Base-by-base conservation (phyloP, 2,888 invertebrate species). In the Rhamnusium bicolor region DNA sequence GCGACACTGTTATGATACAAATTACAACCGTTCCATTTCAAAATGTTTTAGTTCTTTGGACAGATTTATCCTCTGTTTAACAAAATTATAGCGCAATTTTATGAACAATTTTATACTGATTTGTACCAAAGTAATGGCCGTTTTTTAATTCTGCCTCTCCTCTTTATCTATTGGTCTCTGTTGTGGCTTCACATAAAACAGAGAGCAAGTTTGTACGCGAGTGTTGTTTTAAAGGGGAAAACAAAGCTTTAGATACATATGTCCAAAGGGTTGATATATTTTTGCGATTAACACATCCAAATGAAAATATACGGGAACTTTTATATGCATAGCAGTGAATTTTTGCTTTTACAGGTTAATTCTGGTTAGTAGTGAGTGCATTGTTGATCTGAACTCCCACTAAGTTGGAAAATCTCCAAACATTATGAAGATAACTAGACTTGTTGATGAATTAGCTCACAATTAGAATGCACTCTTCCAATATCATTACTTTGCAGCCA, bases 1-100 rank as follows among this genome's bases (percentile, higher is more conserved):
- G 58, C 75, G 78, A 71, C 70, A 65, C 74, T 76, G 73, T 81
- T 78, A 79, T 79, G 77, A 78, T 75, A 77, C 75, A 77, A 79
- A 80, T 81, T 77, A 27, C 29, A 21, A 29, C 51, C 8, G 63
- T 27, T 29, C 4, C 49, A 18, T 51, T 63, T 49, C 12, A 47
- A 63, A 63, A 16, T n/a, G 27, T 27, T 16, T 8, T 21, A 1
- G 6, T 4, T 21, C 27, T 63, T 24, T 1, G n/a, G 14, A 49
- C 14, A 18, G 29, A 49, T 27, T 16, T 16, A 27, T 27, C 8
- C 8, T 27, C 16, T 21, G 49, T 49, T 49, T 49, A 49, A 8
- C 18, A 10, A 24, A 24, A 51, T 27, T 58, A 58, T 29, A 32
- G 21, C 29, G 1, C 29, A 54, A 32, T 12, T 32, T 12, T 32